phyloP scores from a whole-genome alignment of 2,888 invertebrate genomes.

The Hipparchia semele region DNA sequence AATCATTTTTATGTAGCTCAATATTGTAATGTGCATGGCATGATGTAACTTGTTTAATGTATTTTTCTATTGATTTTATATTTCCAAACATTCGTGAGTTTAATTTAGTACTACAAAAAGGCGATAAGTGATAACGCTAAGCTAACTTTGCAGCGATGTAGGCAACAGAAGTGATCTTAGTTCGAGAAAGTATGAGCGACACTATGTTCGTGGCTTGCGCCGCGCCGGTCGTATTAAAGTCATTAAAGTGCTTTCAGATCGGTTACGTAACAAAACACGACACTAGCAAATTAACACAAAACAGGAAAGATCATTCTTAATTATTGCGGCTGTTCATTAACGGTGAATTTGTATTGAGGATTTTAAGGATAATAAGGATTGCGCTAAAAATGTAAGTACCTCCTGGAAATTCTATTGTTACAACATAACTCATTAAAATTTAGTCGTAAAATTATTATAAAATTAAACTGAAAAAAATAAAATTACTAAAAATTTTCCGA shows the following conservation, averaged over 20 bases:
- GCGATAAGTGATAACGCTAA: conserved; percentile 10
- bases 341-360: neutral
- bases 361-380: neutral
- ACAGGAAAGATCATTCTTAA: conserved; percentile 13
- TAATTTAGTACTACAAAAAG: neutral
- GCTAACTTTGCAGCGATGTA: conserved; percentile 1
- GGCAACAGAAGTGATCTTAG: conserved; percentile 12
- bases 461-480: no score
- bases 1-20: neutral
- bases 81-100: neutral
- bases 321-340: neutral
- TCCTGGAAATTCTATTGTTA: neutral
- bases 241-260: neutral
- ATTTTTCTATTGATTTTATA: neutral
- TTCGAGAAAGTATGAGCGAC: conserved; percentile 23
- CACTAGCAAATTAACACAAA: conserved; percentile 10
- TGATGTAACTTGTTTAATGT: neutral
- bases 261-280: conserved; percentile 17
- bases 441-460: neutral
- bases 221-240: neutral
- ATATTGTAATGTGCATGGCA: neutral
- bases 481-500: no score
- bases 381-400: conserved; percentile 8
- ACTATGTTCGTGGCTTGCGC: conserved; percentile 11
- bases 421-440: neutral